Percentiles rank a stretch among this genome's conserved stretches.
Evolutionary conservation across 2,888 invertebrate species (phyloP).

Genomic region (Limnephilus lunatus): DNA sequence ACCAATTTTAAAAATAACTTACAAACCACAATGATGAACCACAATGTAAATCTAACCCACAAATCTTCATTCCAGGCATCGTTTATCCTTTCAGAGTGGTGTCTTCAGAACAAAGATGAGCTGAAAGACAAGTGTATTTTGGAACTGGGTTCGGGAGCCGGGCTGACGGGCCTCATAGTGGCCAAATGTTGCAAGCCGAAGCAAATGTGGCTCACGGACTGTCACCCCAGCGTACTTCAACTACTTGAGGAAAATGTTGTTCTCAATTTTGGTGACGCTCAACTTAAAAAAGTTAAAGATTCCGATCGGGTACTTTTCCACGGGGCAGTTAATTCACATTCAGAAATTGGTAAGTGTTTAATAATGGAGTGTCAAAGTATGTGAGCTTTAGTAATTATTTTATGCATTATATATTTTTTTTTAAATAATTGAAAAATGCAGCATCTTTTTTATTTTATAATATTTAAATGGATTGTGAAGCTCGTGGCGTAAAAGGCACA

Average conservation of each 20-base stretch:
- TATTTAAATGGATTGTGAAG: too few relatives aligned
- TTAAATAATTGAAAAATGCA: too few relatives aligned
- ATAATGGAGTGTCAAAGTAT: neutral
- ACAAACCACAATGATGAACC: too few relatives aligned
- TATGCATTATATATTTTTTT: too few relatives aligned
- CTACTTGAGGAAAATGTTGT: slow-evolving; percentile 80
- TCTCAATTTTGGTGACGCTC: slow-evolving; percentile 75
- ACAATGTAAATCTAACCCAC: neutral
- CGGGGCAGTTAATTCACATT: neutral
- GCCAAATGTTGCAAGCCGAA: slow-evolving; percentile 77
- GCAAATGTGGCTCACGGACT: slow-evolving; percentile 82
- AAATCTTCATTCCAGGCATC: slow-evolving; percentile 78
- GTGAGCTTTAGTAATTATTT: neutral
- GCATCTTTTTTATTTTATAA: too few relatives aligned
- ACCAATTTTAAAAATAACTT: neutral
- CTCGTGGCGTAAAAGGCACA: too few relatives aligned
- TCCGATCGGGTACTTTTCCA: neutral
- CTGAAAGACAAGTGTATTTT: slow-evolving; percentile 79
- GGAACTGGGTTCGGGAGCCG: slow-evolving; percentile 88
- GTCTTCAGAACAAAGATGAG: slow-evolving; percentile 75
- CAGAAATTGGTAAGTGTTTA: slow-evolving; percentile 40
- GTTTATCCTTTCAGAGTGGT: slow-evolving; percentile 84
- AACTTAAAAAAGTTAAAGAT: slow-evolving; percentile 38
- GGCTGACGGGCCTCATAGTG: slow-evolving; percentile 83
- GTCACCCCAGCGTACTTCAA: slow-evolving; percentile 81